A percentile compares a stretch with the other conserved stretches of the same genome.
Conservation (phyloP, 2,113 vertebrate genomes). For the Colossoma macropomum region DNA sequence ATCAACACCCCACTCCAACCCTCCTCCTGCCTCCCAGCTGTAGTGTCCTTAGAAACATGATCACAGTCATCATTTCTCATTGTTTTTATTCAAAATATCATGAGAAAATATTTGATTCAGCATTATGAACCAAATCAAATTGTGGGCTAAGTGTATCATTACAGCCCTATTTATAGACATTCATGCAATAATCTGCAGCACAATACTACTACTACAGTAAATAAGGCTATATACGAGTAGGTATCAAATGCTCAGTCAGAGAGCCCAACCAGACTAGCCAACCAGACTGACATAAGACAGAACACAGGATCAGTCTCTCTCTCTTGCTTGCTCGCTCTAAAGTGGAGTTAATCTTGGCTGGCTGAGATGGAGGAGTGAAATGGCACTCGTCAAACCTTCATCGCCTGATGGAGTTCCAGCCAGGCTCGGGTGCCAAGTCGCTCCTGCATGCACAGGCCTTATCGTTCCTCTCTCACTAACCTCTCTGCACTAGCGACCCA, state of each 20-base stretch:
- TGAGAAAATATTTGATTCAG: no score
- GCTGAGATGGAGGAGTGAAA: conserved; percentile 52
- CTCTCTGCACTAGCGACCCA: conserved; percentile 6
- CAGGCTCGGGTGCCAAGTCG: conserved; percentile 36
- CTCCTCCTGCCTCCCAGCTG: no score
- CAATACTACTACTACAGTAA: no score
- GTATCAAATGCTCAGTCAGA: neutral
- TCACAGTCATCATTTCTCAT: no score
- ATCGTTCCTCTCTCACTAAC: conserved; percentile 28
- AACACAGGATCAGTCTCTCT: conserved; percentile 25
- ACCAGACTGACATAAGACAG: conserved; percentile 61
- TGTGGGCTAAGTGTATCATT: no score
- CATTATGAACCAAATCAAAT: no score
- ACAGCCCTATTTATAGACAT: neutral
- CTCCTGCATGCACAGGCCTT: conserved; percentile 30
- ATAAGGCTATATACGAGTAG: neutral
- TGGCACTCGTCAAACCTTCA: conserved; percentile 66
- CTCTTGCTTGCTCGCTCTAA: neutral
- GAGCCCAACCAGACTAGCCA: conserved; percentile 20
- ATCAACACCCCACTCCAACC: no score
- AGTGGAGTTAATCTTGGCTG: conserved; percentile 31
- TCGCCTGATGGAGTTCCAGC: conserved; percentile 60
- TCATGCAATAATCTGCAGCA: neutral
- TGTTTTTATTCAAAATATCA: no score
- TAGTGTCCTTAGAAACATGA: no score